A percentile compares a stretch with the other conserved stretches of the same genome.
Conservation (phyloP, 1,140 invertebrate species). For the Venturia canescens region DNA sequence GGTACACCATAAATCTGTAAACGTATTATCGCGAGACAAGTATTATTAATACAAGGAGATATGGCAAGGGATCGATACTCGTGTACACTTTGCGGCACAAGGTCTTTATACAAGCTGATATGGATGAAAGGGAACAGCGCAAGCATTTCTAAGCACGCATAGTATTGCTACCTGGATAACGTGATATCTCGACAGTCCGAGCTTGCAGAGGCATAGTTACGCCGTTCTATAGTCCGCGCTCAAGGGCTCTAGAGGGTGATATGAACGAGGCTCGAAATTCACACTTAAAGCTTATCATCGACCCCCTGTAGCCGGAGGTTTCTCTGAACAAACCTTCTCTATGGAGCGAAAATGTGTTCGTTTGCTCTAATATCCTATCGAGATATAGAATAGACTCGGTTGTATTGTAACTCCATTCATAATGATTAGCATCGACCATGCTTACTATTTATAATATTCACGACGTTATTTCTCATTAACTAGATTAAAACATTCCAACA, state of each 20-base stretch:
- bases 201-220: background rate
- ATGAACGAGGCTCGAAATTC: constrained; percentile 21
- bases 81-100: constrained; percentile 2
- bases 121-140: constrained; percentile 13
- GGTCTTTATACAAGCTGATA: background rate
- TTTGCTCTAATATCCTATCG: background rate
- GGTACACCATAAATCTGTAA: background rate
- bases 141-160: constrained; percentile 24
- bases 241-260: constrained; percentile 5
- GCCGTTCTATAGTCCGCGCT: background rate
- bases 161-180: constrained; percentile 8
- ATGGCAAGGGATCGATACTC: constrained; percentile 2
- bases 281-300: constrained; percentile 18
- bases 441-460: no score
- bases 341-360: background rate
- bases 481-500: no score
- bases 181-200: constrained; percentile 8
- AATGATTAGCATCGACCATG: no score
- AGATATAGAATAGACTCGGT: background rate
- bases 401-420: background rate
- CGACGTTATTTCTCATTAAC: no score
- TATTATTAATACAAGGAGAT: constrained; percentile 11
- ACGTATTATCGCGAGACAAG: background rate
- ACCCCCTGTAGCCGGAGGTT: background rate
- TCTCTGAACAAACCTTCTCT: background rate